Evolutionary conservation across 1,140 invertebrate species (phyloP), one percentile per base, ranked within the genome.

Genomic region (Pachypsylla venusta): DNA sequence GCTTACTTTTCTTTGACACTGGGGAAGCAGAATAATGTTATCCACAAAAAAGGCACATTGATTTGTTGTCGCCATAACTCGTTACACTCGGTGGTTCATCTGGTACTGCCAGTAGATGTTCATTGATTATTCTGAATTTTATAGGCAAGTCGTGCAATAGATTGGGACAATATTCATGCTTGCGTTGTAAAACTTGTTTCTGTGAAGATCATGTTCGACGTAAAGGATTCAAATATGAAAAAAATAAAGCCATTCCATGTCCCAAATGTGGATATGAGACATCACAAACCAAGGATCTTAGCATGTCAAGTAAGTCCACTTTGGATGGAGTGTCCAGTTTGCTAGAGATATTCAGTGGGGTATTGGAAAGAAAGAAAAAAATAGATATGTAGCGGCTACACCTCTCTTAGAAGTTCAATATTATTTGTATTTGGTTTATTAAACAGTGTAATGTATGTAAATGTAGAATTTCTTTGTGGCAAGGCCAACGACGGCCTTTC

Each of bases 121-220:
- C n/a, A n/a, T n/a, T n/a, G n/a, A n/a, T 55, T 54, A 7, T 56
- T 56, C 26, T 20, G 16, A 56, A 27, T 62, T 63, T 71, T 71
- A 53, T 67, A 86, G 83, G 84, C 70, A 85, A 91, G 74, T 94
- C 91, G 0, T 97, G 93, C 70, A 97, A 96, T 75, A 84, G 85
- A 60, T 73, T 93, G 60, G 92, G 93, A 1, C 90, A 96, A 74
- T 93, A 93, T 74, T 94, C 92, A 1, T 97, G 93, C 71, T 75
- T 96, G 60, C 80, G 86, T 67, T 98, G 93, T 72, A 98, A 98
- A 75, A 86, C 83, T 13, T 96, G 93, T 72, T 97, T 89, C 70
- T 98, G 94, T 75, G 93, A 97, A 69, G 93, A 97, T 74, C 93
- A 98, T 75, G 91, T 96, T 24, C 79, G 83, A 57, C 80, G 90